Evolutionary conservation across 2,797 vertebrate genomes (phyloP).

Genomic region (Perdix hodgsoniae): DNA sequence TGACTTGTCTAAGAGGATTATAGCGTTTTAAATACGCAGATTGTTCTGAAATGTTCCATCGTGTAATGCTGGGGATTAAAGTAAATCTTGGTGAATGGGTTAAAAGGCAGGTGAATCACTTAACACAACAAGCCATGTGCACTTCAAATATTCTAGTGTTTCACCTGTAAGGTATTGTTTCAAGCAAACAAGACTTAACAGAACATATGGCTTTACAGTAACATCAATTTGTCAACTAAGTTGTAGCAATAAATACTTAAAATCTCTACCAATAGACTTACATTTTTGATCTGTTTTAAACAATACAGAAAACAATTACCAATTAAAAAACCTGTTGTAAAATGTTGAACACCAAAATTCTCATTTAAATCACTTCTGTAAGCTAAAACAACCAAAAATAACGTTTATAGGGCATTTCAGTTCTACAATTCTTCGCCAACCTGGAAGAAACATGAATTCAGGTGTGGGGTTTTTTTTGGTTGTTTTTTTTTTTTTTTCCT

Average conservation of each 20-base stretch:
- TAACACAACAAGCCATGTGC: constrained; percentile 81
- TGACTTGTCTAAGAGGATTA: constrained; percentile 68
- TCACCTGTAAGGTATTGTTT: constrained; percentile 78
- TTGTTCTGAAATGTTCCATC: constrained; percentile 71
- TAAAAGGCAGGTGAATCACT: constrained; percentile 79
- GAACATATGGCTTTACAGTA: constrained; percentile 86
- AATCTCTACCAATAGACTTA: constrained; percentile 88
- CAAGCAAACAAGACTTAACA: constrained; percentile 82
- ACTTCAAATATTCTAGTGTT: constrained; percentile 80
- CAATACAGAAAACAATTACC: constrained; percentile 91
- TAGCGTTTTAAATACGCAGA: constrained; percentile 64
- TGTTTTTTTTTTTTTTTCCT: constrained; percentile 59
- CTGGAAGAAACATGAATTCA: constrained; percentile 81
- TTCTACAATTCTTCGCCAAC: constrained; percentile 75
- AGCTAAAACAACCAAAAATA: constrained; percentile 85
- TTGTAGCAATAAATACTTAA: constrained; percentile 92
- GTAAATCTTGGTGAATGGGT: constrained; percentile 78
- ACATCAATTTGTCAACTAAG: constrained; percentile 85
- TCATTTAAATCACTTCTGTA: constrained; percentile 82
- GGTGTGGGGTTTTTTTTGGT: constrained; percentile 63
- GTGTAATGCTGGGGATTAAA: constrained; percentile 72
- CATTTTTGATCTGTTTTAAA: constrained; percentile 86
- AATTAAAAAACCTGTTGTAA: constrained; percentile 88
- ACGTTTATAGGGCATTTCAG: constrained; percentile 81
- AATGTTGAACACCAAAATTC: constrained; percentile 85